These are phyloP conservation scores for Ylistrum balloti DNA, from an alignment of 1,140 invertebrate genomes.

Conservation along the genomic window DNA sequence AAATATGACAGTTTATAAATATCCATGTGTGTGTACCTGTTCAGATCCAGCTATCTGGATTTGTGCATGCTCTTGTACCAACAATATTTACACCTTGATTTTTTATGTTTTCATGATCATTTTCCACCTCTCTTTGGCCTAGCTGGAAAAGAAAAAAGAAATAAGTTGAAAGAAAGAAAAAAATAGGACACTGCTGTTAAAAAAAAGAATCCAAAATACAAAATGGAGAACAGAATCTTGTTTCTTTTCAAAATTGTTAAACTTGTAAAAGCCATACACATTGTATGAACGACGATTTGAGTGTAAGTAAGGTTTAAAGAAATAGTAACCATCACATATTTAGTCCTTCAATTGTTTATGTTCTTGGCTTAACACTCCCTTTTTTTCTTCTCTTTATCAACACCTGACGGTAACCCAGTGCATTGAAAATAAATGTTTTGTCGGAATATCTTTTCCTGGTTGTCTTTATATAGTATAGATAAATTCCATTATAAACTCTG, in stretches of 20 bases:
- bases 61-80: background rate
- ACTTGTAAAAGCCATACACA: constrained; percentile 14
- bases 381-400: constrained; percentile 31
- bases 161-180: background rate
- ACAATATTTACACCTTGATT: background rate
- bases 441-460: background rate
- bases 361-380: constrained; percentile 24
- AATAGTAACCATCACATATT: background rate
- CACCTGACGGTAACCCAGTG: constrained; percentile 23
- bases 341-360: constrained; percentile 14
- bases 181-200: background rate
- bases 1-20: background rate
- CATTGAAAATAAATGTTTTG: constrained; percentile 39
- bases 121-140: background rate
- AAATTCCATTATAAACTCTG: too few relatives aligned
- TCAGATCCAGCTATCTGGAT: background rate
- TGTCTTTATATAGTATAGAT: background rate
- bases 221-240: background rate
- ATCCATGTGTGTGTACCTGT: background rate
- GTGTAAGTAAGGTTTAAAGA: background rate
- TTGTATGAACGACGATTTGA: background rate
- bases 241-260: constrained; percentile 20
- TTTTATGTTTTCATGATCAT: background rate
- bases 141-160: background rate
- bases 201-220: background rate